phyloP scores from a whole-genome alignment of 2,888 invertebrate species.

The Ormyrus rosae region DNA sequence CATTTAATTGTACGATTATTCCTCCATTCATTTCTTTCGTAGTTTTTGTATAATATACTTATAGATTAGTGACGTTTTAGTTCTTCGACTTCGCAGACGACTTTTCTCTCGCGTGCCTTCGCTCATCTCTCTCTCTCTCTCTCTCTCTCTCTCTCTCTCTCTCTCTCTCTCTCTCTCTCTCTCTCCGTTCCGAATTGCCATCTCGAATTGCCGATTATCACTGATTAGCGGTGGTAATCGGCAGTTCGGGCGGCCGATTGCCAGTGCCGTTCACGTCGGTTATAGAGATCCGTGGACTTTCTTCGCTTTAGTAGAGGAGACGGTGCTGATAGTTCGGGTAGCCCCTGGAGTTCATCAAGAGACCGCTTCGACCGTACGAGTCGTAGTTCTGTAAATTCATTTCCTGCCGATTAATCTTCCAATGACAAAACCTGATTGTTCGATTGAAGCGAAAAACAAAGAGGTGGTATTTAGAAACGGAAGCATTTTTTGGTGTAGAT shows the following conservation, averaged over 20 bases:
- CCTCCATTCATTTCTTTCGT: slow-evolving; percentile 12
- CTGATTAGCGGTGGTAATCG: not conserved
- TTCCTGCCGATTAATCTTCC: not conserved
- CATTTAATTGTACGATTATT: not conserved
- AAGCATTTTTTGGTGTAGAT: too few relatives aligned
- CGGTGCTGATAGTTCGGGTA: slow-evolving; percentile 68
- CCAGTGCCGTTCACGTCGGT: not conserved
- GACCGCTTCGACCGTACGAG: slow-evolving; percentile 65
- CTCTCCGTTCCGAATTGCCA: not conserved
- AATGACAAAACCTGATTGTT: too few relatives aligned
- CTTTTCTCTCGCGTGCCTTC: slow-evolving; percentile 9
- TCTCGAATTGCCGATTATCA: not conserved
- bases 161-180: not conserved
- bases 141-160: slow-evolving; percentile 1
- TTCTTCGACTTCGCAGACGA: slow-evolving; percentile 51
- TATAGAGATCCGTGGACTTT: not conserved
- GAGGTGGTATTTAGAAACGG: too few relatives aligned
- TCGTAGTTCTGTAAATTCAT: slow-evolving; percentile 65
- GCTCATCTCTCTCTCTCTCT: not conserved
- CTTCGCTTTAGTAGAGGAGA: slow-evolving; percentile 64
- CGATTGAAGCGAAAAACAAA: too few relatives aligned
- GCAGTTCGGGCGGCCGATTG: too few relatives aligned
- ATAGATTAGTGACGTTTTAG: not conserved
- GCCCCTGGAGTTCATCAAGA: slow-evolving; percentile 66
- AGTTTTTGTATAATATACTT: not conserved